A percentile compares a stretch with the other conserved stretches of the same genome.
Evolutionary conservation across 2,113 vertebrate species (phyloP).

Genomic region (Hylia prasina): DNA sequence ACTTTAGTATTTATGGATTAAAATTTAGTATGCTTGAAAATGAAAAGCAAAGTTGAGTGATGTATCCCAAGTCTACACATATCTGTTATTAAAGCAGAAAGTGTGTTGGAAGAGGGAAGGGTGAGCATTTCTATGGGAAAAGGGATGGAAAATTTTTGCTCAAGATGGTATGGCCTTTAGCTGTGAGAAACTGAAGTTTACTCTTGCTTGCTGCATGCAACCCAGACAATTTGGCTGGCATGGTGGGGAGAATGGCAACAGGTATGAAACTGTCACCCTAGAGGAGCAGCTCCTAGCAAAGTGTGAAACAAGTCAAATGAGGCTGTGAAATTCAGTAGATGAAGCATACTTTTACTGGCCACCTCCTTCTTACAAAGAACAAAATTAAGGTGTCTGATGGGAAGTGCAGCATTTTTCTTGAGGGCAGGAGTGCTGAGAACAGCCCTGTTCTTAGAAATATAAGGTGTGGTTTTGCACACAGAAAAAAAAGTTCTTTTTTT

Average conservation of each 20-base stretch:
- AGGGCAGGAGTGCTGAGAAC: not conserved
- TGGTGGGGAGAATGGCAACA: not conserved
- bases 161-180: not conserved
- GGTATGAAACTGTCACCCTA: not conserved
- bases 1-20: not conserved
- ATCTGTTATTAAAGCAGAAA: not conserved
- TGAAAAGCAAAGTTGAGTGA: not conserved
- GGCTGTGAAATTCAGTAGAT: not conserved
- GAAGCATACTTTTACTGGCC: not conserved
- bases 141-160: not conserved
- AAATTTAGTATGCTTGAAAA: not conserved
- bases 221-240: not conserved
- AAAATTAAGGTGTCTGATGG: not conserved
- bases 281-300: not conserved
- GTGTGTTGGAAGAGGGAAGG: not conserved
- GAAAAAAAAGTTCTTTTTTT: not conserved
- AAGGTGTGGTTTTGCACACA: not conserved
- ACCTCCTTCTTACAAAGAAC: not conserved
- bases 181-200: not conserved
- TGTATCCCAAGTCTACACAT: not conserved
- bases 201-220: not conserved
- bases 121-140: not conserved
- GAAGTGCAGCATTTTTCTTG: not conserved
- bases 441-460: not conserved
- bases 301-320: not conserved